Conservation (phyloP, 2,113 vertebrate species). For the Eulacestoma nigropectus region DNA sequence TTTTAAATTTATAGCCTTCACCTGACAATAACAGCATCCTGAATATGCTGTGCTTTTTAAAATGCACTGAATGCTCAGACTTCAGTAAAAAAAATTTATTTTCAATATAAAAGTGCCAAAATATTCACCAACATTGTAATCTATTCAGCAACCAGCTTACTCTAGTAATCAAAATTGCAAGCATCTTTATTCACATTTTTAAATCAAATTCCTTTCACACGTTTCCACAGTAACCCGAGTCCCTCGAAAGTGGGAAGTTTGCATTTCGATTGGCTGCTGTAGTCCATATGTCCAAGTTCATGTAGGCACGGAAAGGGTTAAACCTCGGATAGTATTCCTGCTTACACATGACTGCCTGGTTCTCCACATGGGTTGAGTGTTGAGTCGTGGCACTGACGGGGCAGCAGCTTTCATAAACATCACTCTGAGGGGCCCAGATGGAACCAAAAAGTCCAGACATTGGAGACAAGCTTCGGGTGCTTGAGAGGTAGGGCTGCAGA, state of each 20-base stretch:
- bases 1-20: not conserved
- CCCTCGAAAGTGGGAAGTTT: constrained; percentile 90
- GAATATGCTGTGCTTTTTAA: not conserved
- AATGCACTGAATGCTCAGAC: constrained; percentile 60
- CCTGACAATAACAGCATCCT: not conserved
- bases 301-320: constrained; percentile 93
- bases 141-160: constrained; percentile 78
- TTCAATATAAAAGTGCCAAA: constrained; percentile 87
- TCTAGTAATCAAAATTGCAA: constrained; percentile 77
- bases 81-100: constrained; percentile 80
- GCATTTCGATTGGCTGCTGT: constrained; percentile 86
- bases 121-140: constrained; percentile 76
- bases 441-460: constrained; percentile 98
- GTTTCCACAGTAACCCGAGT: constrained; percentile 94
- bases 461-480: constrained; percentile 94
- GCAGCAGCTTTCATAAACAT: constrained; percentile 88
- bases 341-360: constrained; percentile 80
- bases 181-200: constrained; percentile 85
- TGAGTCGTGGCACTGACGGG: constrained; percentile 76
- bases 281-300: constrained; percentile 99
- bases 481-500: constrained; percentile 90
- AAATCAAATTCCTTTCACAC: constrained; percentile 74
- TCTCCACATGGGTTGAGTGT: constrained; percentile 80
- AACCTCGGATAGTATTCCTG: constrained; percentile 88
- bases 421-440: constrained; percentile 96